Base-by-base conservation (phyloP, 2,113 vertebrate genomes). In the Mobula birostris region DNA sequence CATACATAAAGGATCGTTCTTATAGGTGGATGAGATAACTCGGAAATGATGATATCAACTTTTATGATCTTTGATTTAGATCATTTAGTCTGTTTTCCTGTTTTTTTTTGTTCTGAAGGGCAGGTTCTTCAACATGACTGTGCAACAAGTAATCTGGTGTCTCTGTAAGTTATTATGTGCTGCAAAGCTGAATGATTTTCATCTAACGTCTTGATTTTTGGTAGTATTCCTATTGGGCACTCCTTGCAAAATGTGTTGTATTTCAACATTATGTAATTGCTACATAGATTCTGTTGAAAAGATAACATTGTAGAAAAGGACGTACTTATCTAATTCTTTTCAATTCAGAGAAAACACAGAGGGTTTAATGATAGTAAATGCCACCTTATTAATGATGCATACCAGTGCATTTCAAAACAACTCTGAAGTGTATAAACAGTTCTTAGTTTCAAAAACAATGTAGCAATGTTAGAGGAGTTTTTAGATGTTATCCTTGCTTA, bases 31-130 rank as follows among this genome's bases (percentile, higher is more conserved):
- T 27, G 24, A 56, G 40, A 27, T 29, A 93, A 76, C 36, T 93
- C 74, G 68, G 74, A 70, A 93, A 76, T 93, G 91, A 93, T 48
- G 48, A 93, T 56, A 93, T 93, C 91, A 93, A 32, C 36, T 68
- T 68, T 27, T 48, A 93, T 93, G 32, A 48, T 24, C 70, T 74
- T 29, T 74, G 40, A 74, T 27, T 93, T 72, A 93, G 36, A 19
- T 68, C 66, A 91, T 91, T 91, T 91, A 91, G 36, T 91, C 88
- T 91, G 19, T 92, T 27, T 92, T 72, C 32, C 90, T 92, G 90
- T 72, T 72, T 92, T 70, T 24, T 36, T 48, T 48, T 48, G 32
- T 92, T 92, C 90, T 27, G 2, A 24, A 48, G 90, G 90, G 66
- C 90, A 92, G 72, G 66, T 36, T 48, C 66, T 0, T 72, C 66